A percentile compares a stretch with the other conserved stretches of the same genome.
These are phyloP conservation scores for Mellivora capensis DNA, from an alignment of 2,113 vertebrate genomes.

Conservation along the genomic window DNA sequence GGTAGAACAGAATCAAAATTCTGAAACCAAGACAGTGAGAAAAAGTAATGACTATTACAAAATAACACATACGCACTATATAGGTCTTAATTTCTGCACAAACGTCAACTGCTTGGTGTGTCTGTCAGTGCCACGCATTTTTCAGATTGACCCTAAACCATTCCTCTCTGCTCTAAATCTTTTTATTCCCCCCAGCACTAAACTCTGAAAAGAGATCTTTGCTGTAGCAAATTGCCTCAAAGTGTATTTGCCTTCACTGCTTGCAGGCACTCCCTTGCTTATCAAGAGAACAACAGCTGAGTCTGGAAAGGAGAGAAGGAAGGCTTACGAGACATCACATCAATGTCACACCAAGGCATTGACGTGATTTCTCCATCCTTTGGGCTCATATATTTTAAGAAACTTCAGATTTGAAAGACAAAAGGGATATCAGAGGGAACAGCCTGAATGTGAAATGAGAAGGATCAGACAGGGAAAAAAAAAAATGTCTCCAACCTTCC, in stretches of 20 bases:
- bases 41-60: not conserved
- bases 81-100: not conserved
- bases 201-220: not conserved
- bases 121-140: not conserved
- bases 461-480: not conserved
- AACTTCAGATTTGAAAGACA: constrained; percentile 58
- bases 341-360: constrained; percentile 1
- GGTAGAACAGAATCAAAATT: not conserved
- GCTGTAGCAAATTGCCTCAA: not conserved
- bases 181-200: not conserved
- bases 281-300: constrained; percentile 48
- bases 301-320: constrained; percentile 9
- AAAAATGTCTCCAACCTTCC: not conserved
- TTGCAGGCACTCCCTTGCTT: not conserved
- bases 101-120: not conserved
- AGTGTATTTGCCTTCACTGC: not conserved
- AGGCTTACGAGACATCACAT: not conserved
- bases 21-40: not conserved
- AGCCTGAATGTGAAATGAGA: constrained; percentile 46
- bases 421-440: constrained; percentile 42
- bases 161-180: constrained; percentile 3
- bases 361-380: constrained; percentile 52
- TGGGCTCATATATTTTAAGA: constrained; percentile 27
- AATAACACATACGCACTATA: not conserved
- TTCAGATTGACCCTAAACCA: not conserved